Evolutionary conservation across 2,113 vertebrate species (phyloP).

Genomic region (Lamprologus lemairii): DNA sequence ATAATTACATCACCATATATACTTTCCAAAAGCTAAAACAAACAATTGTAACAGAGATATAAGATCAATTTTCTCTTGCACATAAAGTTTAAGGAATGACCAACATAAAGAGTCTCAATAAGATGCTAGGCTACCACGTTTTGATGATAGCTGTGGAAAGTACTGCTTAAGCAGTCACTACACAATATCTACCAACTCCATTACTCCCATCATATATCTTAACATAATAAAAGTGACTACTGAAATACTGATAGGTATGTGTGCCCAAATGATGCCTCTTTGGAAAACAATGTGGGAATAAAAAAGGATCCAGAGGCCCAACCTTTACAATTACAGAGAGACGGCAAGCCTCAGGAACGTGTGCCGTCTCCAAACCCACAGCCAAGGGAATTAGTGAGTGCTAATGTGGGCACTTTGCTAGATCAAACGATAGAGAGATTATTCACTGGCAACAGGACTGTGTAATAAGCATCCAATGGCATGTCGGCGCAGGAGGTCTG

Average conservation of each 20-base stretch:
- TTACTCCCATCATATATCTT: not conserved
- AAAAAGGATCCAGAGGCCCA: not conserved
- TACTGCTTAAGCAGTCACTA: not conserved
- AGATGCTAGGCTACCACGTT: not conserved
- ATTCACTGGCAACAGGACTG: slow-evolving; percentile 49
- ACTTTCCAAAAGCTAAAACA: not conserved
- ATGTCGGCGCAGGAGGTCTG: slow-evolving; percentile 68
- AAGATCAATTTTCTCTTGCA: not conserved
- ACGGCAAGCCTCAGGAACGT: slow-evolving; percentile 34
- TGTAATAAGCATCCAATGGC: slow-evolving; percentile 50
- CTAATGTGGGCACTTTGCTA: slow-evolving; percentile 69
- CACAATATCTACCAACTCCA: not conserved
- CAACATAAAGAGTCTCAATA: not conserved
- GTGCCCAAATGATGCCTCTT: not conserved
- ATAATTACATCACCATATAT: not conserved
- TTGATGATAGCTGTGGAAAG: not conserved
- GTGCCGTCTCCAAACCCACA: slow-evolving; percentile 54
- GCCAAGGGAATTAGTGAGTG: slow-evolving; percentile 65
- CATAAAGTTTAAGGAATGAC: not conserved
- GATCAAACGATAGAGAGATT: slow-evolving; percentile 59
- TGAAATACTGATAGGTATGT: not conserved
- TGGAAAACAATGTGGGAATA: not conserved
- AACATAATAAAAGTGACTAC: not conserved
- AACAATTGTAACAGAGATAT: not conserved
- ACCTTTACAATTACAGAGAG: slow-evolving; percentile 17